phyloP scores from a whole-genome alignment of 2,113 vertebrate species.

The Pluvialis apricaria region DNA sequence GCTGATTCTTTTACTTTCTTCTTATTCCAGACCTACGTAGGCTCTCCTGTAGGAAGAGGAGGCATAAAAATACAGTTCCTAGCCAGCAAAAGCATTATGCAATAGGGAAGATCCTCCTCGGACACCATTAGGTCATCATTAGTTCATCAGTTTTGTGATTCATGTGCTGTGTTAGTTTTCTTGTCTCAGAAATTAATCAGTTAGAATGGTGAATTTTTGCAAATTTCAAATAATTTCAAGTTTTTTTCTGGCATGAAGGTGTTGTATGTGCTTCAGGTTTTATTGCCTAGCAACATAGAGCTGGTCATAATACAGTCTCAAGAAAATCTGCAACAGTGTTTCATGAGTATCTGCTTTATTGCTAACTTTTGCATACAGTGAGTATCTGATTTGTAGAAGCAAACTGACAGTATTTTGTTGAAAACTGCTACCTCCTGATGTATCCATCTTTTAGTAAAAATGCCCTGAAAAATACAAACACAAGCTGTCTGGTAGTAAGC shows the following conservation, averaged over 20 bases:
- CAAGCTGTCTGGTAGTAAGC: neutral
- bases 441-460: neutral
- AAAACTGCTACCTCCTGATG: neutral
- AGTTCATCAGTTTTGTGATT: neutral
- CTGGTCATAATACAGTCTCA: neutral
- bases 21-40: neutral
- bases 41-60: neutral
- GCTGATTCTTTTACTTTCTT: neutral
- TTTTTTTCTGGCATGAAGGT: neutral
- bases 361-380: neutral
- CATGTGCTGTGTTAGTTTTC: neutral
- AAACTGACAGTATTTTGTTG: neutral
- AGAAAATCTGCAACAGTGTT: neutral
- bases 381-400: neutral
- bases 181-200: neutral
- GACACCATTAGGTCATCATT: neutral
- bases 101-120: neutral
- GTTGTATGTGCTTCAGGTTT: neutral
- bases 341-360: neutral
- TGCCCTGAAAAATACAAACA: neutral
- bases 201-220: neutral
- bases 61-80: neutral
- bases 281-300: neutral
- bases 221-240: neutral
- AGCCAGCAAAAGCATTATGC: neutral